Evolutionary conservation across 2,797 vertebrate species (phyloP).

Genomic region (Acanthurus lineatus): DNA sequence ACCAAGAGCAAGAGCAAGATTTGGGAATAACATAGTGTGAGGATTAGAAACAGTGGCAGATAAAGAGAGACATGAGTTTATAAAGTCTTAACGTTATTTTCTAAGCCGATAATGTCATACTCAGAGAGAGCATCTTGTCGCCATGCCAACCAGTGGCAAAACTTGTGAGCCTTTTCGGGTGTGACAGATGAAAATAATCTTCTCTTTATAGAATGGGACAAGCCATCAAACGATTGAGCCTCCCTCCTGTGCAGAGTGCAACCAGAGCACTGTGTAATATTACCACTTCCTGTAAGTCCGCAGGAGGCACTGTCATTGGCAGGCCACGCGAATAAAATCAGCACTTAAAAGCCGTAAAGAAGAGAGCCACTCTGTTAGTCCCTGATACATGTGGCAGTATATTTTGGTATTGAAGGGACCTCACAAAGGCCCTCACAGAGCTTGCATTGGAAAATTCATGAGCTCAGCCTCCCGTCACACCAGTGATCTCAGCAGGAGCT

Average conservation of each 20-base stretch:
- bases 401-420: slow-evolving; percentile 56
- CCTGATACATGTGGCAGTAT: slow-evolving; percentile 35
- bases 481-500: slow-evolving; percentile 70
- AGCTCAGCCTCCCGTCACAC: slow-evolving; percentile 61
- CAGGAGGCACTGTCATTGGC: slow-evolving; percentile 67
- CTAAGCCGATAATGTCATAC: slow-evolving; percentile 22
- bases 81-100: slow-evolving; percentile 48
- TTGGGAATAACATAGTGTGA: slow-evolving; percentile 39
- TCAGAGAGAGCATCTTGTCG: slow-evolving; percentile 55
- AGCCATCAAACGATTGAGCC: slow-evolving; percentile 63
- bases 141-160: slow-evolving; percentile 70
- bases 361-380: slow-evolving; percentile 54
- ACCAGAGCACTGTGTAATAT: slow-evolving; percentile 64
- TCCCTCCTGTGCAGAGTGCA: slow-evolving; percentile 62
- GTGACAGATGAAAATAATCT: slow-evolving; percentile 71
- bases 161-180: slow-evolving; percentile 43
- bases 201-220: slow-evolving; percentile 62
- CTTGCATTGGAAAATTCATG: slow-evolving; percentile 67
- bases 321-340: slow-evolving; percentile 71
- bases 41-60: slow-evolving; percentile 22
- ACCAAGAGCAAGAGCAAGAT: slow-evolving; percentile 45
- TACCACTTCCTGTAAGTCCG: slow-evolving; percentile 70
- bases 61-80: slow-evolving; percentile 28
- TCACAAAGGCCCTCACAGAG: slow-evolving; percentile 61
- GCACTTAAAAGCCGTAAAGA: slow-evolving; percentile 68